phyloP scores from a whole-genome alignment of 1,140 invertebrate species.

The Colletes latitarsis region DNA sequence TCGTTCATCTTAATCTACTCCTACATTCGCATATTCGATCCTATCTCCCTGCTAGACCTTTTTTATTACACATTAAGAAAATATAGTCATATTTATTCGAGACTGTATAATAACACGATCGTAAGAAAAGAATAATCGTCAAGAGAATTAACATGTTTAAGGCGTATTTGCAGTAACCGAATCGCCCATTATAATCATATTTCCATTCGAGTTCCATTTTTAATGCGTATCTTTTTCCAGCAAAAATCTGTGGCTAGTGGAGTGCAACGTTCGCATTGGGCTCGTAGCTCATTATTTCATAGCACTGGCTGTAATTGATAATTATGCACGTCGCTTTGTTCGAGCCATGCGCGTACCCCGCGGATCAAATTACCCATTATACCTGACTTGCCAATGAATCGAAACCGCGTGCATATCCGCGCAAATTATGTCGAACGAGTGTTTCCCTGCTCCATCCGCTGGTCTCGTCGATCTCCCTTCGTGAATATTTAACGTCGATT shows the following conservation, averaged over 20 bases:
- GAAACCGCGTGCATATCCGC: not conserved
- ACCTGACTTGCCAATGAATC: slow-evolving; percentile 61
- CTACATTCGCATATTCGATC: too few relatives aligned
- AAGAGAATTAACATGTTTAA: too few relatives aligned
- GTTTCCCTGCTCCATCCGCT: not conserved
- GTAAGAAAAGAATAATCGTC: too few relatives aligned
- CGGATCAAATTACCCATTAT: slow-evolving; percentile 76
- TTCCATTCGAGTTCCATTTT: not conserved
- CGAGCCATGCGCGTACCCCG: slow-evolving; percentile 36
- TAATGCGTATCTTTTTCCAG: not conserved
- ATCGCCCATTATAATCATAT: not conserved
- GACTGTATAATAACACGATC: too few relatives aligned
- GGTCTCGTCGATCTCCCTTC: slow-evolving; percentile 4
- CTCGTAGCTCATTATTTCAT: slow-evolving; percentile 67
- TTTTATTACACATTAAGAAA: too few relatives aligned
- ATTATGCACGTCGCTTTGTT: slow-evolving; percentile 64
- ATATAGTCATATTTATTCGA: too few relatives aligned
- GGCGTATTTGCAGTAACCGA: too few relatives aligned
- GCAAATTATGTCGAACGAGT: slow-evolving; percentile 21
- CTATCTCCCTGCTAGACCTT: too few relatives aligned
- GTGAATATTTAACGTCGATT: not conserved
- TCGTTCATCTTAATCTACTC: too few relatives aligned
- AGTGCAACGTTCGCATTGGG: slow-evolving; percentile 41
- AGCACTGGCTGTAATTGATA: slow-evolving; percentile 69
- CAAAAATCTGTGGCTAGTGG: slow-evolving; percentile 39